phyloP scores from a whole-genome alignment of 2,797 vertebrate genomes.

The Psittacula derbiana region DNA sequence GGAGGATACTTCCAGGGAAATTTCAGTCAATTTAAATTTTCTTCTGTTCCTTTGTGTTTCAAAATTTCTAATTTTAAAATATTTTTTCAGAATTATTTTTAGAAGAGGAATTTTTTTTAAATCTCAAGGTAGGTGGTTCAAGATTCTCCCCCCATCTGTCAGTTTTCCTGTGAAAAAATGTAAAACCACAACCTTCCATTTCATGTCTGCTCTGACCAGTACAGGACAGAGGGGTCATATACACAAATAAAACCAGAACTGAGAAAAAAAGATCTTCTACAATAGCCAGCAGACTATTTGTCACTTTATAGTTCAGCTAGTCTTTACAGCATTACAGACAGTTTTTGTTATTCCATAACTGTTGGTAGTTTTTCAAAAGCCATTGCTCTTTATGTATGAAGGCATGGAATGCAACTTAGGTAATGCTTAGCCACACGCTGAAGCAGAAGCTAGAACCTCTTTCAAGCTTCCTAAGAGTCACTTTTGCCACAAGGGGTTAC shows the following conservation, averaged over 20 bases:
- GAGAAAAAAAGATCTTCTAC: neutral
- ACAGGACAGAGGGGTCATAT: neutral
- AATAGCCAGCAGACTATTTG: neutral
- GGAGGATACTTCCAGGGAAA: neutral
- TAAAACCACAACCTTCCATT: neutral
- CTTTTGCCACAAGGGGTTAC: neutral
- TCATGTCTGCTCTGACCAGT: neutral
- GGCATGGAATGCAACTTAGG: neutral
- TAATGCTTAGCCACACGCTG: neutral
- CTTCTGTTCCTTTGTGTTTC: neutral
- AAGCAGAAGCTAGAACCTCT: neutral
- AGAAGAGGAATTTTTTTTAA: neutral
- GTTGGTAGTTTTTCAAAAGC: neutral
- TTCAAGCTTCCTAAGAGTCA: neutral
- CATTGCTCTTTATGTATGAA: neutral
- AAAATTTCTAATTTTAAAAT: neutral
- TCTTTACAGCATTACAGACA: neutral
- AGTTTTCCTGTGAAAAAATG: neutral
- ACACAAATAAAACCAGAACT: neutral
- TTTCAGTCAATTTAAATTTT: neutral
- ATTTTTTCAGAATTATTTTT: neutral
- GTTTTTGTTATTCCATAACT: neutral
- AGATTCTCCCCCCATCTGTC: neutral
- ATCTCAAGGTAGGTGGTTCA: neutral
- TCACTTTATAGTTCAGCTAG: neutral